Conservation (phyloP, 2,113 vertebrate genomes). For the Recurvirostra avosetta region DNA sequence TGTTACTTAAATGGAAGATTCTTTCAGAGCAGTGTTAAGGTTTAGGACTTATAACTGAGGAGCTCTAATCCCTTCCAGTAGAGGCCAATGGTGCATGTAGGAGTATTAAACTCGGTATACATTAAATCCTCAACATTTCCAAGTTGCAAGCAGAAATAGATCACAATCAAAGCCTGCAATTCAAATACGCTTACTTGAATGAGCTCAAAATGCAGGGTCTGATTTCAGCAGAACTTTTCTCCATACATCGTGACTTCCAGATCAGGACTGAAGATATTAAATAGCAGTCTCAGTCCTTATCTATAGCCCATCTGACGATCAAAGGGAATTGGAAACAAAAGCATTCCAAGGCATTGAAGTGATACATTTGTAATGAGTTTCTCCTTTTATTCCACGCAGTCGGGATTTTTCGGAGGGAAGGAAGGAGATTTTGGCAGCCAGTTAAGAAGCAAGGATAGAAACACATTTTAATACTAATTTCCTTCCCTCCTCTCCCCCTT, state of each 20-base stretch:
- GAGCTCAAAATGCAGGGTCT: background rate
- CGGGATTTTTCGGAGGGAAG: background rate
- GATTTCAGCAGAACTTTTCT: background rate
- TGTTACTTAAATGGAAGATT: background rate
- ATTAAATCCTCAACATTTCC: conserved; percentile 46
- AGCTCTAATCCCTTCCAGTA: conserved; percentile 22
- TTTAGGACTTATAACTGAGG: conserved; percentile 12
- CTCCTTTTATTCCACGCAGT: background rate
- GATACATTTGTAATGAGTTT: conserved; percentile 20
- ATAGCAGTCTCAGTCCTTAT: background rate
- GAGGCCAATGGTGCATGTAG: conserved; percentile 27
- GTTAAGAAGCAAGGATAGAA: background rate
- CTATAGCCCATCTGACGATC: conserved; percentile 22
- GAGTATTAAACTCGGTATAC: conserved; percentile 4
- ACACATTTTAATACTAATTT: conserved; percentile 13
- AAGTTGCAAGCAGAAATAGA: conserved; percentile 17
- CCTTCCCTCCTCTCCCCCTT: background rate
- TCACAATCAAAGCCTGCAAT: conserved; percentile 18
- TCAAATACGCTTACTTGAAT: background rate
- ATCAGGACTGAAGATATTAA: background rate
- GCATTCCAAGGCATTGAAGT: background rate
- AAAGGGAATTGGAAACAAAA: conserved; percentile 42
- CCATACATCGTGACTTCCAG: background rate
- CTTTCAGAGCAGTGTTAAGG: background rate
- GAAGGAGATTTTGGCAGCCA: background rate